Percentiles rank a stretch among this genome's conserved stretches.
Evolutionary conservation across 2,797 vertebrate genomes (phyloP).

Genomic region (Etheostoma perlongum): DNA sequence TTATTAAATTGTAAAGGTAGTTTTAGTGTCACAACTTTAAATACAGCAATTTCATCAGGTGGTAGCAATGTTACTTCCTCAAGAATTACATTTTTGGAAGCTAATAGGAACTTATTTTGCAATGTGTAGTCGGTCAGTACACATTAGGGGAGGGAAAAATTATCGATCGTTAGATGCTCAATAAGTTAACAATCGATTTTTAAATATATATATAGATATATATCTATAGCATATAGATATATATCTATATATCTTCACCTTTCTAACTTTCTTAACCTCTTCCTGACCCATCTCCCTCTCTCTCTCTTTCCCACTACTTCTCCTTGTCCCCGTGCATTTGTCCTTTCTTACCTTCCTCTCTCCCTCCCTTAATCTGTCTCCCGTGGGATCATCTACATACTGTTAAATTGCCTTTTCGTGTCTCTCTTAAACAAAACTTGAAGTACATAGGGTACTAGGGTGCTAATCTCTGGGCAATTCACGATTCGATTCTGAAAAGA

Average conservation of each 20-base stretch:
- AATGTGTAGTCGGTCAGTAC: background rate
- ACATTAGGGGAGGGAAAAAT: too few relatives aligned
- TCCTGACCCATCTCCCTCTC: slow-evolving; percentile 9
- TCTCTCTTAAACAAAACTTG: background rate
- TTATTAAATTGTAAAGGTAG: too few relatives aligned
- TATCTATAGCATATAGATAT: too few relatives aligned
- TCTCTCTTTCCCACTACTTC: background rate
- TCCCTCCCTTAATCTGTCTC: background rate
- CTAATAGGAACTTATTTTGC: background rate
- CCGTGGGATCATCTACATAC: background rate
- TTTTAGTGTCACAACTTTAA: background rate
- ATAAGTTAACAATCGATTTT: too few relatives aligned
- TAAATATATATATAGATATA: too few relatives aligned
- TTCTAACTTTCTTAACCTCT: background rate
- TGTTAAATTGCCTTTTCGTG: slow-evolving; percentile 9
- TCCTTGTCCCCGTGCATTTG: background rate
- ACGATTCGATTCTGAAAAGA: too few relatives aligned
- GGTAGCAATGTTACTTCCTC: background rate
- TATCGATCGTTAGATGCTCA: too few relatives aligned
- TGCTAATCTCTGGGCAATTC: too few relatives aligned
- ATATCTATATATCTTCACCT: slow-evolving; percentile 3
- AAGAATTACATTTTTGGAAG: background rate
- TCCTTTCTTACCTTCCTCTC: background rate
- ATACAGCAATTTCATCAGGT: background rate
- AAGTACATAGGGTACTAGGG: background rate